Percentiles rank a stretch among this genome's conserved stretches.
Evolutionary conservation across 2,888 invertebrate genomes (phyloP).

Genomic region (Eupithecia abbreviata): DNA sequence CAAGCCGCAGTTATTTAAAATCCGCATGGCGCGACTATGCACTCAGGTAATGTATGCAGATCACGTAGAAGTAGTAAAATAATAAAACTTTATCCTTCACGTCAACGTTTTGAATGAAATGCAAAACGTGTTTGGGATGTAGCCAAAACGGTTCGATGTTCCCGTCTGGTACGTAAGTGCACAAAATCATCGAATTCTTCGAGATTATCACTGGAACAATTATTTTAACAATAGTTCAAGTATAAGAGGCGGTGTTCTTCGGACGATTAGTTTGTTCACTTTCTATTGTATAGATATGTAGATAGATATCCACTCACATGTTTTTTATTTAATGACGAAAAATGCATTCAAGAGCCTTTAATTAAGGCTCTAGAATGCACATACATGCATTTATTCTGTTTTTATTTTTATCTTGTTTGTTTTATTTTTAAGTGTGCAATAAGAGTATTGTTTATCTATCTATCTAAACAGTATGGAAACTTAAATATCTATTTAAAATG

Average conservation of each 20-base stretch:
- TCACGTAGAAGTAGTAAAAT: conserved; percentile 82
- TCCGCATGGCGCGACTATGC: conserved; percentile 37
- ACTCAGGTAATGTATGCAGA: conserved; percentile 66
- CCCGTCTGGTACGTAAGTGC: background rate
- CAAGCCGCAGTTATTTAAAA: conserved; percentile 4
- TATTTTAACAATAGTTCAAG: background rate
- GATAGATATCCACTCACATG: too few species aligned
- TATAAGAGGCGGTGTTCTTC: background rate
- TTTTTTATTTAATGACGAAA: too few species aligned
- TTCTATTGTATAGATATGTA: too few species aligned
- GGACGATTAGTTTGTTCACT: too few species aligned
- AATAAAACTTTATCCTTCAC: conserved; percentile 82
- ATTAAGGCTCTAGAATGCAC: too few species aligned
- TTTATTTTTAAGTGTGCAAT: too few species aligned
- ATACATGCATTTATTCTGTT: too few species aligned
- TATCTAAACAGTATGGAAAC: too few species aligned
- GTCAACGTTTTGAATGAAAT: conserved; percentile 83
- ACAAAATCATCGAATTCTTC: background rate
- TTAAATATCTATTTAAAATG: too few species aligned
- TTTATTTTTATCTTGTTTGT: too few species aligned
- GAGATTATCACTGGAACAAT: background rate
- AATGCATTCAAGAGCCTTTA: too few species aligned
- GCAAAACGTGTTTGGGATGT: conserved; percentile 81
- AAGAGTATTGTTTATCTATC: too few species aligned
- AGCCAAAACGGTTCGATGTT: conserved; percentile 67